Conservation (phyloP, 2,797 vertebrate species). For the Mormyrus hasselquistii region DNA sequence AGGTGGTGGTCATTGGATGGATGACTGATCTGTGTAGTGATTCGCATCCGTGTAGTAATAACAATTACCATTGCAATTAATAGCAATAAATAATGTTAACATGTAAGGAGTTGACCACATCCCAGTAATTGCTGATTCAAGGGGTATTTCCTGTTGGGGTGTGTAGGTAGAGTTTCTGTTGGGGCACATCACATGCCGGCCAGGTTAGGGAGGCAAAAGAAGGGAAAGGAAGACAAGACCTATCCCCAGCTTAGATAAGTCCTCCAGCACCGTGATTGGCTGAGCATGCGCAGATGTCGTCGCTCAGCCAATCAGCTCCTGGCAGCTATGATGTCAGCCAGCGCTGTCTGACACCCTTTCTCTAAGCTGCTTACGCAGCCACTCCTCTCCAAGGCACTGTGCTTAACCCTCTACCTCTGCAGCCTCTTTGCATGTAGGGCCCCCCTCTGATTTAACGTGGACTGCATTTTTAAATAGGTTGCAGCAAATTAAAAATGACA, state of each 20-base stretch:
- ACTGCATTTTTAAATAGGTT: neutral
- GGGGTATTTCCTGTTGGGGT: neutral
- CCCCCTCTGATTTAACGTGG: neutral
- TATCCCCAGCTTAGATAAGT: neutral
- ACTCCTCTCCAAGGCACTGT: neutral
- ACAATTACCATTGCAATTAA: neutral
- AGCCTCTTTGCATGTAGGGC: neutral
- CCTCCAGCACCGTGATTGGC: neutral
- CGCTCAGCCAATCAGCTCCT: neutral
- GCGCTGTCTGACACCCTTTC: neutral
- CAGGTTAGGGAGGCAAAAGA: neutral
- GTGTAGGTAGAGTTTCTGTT: neutral
- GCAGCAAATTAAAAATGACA: neutral
- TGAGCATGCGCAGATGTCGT: neutral
- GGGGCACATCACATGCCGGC: neutral
- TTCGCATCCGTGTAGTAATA: neutral
- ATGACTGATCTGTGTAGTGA: neutral
- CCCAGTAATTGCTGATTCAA: neutral
- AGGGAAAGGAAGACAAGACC: neutral
- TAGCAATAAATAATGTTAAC: neutral
- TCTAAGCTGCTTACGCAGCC: neutral
- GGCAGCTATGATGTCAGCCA: neutral
- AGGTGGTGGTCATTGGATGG: neutral
- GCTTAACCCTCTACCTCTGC: neutral
- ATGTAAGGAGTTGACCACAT: neutral